Conservation (phyloP, 2,113 vertebrate genomes). For the Dryoscopus gambensis region DNA sequence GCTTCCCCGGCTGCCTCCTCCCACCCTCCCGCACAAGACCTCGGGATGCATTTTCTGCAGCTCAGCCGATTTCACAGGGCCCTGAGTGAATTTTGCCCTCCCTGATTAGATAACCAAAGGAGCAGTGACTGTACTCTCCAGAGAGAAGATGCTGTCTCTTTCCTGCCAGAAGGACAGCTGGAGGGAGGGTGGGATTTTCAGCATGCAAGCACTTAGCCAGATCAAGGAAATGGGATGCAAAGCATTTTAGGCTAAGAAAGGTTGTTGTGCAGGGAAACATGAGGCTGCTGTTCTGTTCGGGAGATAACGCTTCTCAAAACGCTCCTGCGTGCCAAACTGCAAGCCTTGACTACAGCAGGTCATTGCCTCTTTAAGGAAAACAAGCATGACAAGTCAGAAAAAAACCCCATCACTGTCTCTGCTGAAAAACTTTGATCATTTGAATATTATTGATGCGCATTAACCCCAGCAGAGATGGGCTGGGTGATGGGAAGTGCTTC, state of each 20-base stretch:
- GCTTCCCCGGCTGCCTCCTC: background rate
- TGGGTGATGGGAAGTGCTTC: slow-evolving; percentile 21
- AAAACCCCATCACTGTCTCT: background rate
- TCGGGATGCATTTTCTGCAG: slow-evolving; percentile 16
- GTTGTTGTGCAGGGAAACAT: slow-evolving; percentile 58
- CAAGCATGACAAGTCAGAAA: slow-evolving; percentile 55
- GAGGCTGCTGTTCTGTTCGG: slow-evolving; percentile 52
- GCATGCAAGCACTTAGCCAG: slow-evolving; percentile 61
- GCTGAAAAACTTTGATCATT: slow-evolving; percentile 45
- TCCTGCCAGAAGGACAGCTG: slow-evolving; percentile 64
- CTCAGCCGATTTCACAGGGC: slow-evolving; percentile 12
- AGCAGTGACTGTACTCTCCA: slow-evolving; percentile 52
- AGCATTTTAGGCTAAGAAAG: slow-evolving; percentile 59
- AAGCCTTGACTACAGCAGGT: background rate
- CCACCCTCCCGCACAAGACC: background rate
- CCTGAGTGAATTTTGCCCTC: slow-evolving; percentile 26
- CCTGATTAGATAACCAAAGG: slow-evolving; percentile 64
- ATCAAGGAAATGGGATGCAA: slow-evolving; percentile 65
- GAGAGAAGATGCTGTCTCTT: slow-evolving; percentile 52
- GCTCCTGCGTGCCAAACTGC: slow-evolving; percentile 26
- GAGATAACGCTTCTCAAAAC: slow-evolving; percentile 3
- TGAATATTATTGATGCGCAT: background rate
- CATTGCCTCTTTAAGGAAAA: slow-evolving; percentile 46
- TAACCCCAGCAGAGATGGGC: background rate
- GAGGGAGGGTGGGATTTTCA: slow-evolving; percentile 62